These are phyloP conservation scores for Virgularia gustaviana DNA, from an alignment of 92 coral and sea anemone genomes.

Conservation along the genomic window DNA sequence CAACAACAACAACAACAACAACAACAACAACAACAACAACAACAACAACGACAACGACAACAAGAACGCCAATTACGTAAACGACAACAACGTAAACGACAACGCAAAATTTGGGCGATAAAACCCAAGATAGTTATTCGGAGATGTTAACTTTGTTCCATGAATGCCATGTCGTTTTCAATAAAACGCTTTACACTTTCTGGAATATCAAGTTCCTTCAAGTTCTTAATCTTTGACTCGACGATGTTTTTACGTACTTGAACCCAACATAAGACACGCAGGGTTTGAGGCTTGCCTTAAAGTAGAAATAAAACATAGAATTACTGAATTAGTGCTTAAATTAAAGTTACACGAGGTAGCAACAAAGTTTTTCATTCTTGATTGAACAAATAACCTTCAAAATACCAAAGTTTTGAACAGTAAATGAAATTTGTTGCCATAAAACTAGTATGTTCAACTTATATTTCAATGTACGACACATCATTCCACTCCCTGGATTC, in stretches of 20 bases:
- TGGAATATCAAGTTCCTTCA: neutral
- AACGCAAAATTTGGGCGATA: no score
- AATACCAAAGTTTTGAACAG: no score
- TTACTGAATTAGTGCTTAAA: neutral
- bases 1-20: no score
- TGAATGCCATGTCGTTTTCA: slow-evolving; percentile 10
- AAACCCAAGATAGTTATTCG: no score
- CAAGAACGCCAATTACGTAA: no score
- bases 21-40: no score
- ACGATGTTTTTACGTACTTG: slow-evolving; percentile 8
- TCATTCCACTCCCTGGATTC: no score
- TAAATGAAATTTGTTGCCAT: no score
- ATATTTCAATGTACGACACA: no score
- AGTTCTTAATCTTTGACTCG: neutral
- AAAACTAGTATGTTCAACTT: no score
- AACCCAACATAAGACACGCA: slow-evolving; percentile 15
- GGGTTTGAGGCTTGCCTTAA: slow-evolving; percentile 13
- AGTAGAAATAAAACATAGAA: neutral
- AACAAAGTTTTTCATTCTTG: neutral
- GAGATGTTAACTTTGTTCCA: neutral
- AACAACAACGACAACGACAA: no score
- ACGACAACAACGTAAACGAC: no score
- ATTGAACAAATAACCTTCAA: neutral
- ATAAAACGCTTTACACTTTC: neutral
- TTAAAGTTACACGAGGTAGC: neutral